Evolutionary conservation across 2,113 vertebrate genomes (phyloP), one percentile per base, ranked within the genome.

Genomic region (Tragelaphus buxtoni): DNA sequence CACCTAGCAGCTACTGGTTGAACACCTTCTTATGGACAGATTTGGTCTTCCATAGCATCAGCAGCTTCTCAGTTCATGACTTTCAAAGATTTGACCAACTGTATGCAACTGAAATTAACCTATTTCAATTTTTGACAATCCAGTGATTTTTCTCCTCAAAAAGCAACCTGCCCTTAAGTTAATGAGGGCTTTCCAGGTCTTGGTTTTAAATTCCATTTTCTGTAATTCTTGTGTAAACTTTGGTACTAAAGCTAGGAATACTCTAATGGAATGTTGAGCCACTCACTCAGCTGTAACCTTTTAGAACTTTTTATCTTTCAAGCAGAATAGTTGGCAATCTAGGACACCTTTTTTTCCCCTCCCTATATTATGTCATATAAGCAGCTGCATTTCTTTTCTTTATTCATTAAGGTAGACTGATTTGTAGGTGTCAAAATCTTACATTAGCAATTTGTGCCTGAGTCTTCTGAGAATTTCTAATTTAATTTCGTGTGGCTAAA

Each of bases 401-500:
- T 51, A 58, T 69, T 93, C n/a, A 45, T 39, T 28, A 60, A 88
- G 35, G 55, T 61, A 24, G 4, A 74, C 86, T 94, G 56, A 93
- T 61, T 60, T 76, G 17, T 28, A 61, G 24, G 69, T 26, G 39
- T 53, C 83, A 89, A 82, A 85, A 65, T 47, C n/a, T 56, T 51
- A 32, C 39, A 76, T 90, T 90, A 82, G n/a, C 79, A 55, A 80
- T 47, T 26, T 7, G 22, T 26, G 26, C 42, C 45, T 35, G 51
- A 93, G 39, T 79, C 81, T 56, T 90, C 56, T 93, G 47, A 47
- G 56, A 72, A 74, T 72, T 85, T 81, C 82, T 72, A 39, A 89
- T 72, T 94, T 90, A 88, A 96, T 93, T 93, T 81, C 17, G 5
- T 84, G 35, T 49, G 6, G 20, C 95, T 96, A 47, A 91, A 69